Base-by-base conservation (phyloP, 2,797 vertebrate species). In the Coluber constrictor region DNA sequence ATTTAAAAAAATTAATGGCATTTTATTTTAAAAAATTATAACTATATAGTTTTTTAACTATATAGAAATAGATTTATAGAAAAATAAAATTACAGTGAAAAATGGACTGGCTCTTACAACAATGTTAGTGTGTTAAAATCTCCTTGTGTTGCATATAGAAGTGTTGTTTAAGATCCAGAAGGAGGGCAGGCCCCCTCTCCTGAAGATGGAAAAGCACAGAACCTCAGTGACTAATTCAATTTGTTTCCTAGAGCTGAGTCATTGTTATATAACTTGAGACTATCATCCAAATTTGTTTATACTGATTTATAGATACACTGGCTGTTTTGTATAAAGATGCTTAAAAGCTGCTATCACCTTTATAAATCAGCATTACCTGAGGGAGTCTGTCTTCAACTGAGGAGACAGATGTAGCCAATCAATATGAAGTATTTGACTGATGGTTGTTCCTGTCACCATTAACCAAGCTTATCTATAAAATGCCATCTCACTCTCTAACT, bases 231-330 rank as follows among this genome's bases (percentile, higher is more conserved):
- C 96, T 92, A 96, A 97, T 96, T 97, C 94, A 91, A 92, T 90
- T 93, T 95, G 94, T 96, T 43, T 93, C 94, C 94, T 88, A 94
- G 96, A 96, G 90, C 61, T 94, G 95, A 94, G 93, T 96, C 96
- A 95, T 94, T 96, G 91, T 92, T 96, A 96, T 95, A 96, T 93
- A 94, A 90, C 89, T 95, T 95, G 95, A 94, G 94, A 96, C 96
- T 97, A 96, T 93, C 95, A 96, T 96, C 96, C 96, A 95, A 96
- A 97, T 96, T 96, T 92, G 95, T 95, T 97, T 96, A 96, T 96
- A 95, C 88, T 96, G 96, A 97, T 96, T 97, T 97, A 97, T 96
- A 95, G 74, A 61, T 94, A 96, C 90, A 95, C 92, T 88, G 86
- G 57, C 90, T 87, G 43, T 54, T 92, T 93, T 96, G 92, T 95